phyloP scores from a whole-genome alignment of 2,113 vertebrate genomes.

The Lampris incognitus region DNA sequence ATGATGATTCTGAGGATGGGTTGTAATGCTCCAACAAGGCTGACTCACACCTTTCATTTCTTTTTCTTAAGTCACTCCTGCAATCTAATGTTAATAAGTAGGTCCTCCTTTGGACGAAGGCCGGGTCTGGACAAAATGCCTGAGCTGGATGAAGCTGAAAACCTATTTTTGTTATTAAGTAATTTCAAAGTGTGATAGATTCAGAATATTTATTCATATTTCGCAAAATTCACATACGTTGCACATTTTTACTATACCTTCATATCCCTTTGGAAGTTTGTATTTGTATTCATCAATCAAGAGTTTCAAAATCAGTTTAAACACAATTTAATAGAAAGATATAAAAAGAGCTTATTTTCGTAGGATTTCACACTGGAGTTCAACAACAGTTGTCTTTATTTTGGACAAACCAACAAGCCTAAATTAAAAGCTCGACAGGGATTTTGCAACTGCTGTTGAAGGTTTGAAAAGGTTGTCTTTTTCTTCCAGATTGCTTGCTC shows the following conservation, averaged over 20 bases:
- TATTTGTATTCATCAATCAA: neutral
- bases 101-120: constrained; percentile 18
- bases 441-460: neutral
- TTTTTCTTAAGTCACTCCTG: neutral
- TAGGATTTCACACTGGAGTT: constrained; percentile 34
- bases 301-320: constrained; percentile 16
- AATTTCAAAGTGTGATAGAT: neutral
- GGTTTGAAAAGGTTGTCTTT: neutral
- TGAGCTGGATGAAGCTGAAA: neutral
- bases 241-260: neutral
- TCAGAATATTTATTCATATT: constrained; percentile 8
- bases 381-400: constrained; percentile 5
- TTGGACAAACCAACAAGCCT: constrained; percentile 10
- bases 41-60: neutral
- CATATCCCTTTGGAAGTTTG: constrained; percentile 11
- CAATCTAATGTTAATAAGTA: constrained; percentile 9
- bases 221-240: neutral
- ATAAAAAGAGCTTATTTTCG: constrained; percentile 22
- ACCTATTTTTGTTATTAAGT: neutral
- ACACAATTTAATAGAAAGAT: constrained; percentile 43
- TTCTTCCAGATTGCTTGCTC: constrained; percentile 18
- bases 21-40: constrained; percentile 5
- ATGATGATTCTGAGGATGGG: constrained; percentile 3
- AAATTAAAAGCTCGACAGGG: too few species aligned
- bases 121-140: neutral